A percentile compares a stretch with the other conserved stretches of the same genome.
These are phyloP conservation scores for Trichomycterus rosablanca DNA, from an alignment of 2,113 vertebrate genomes.

Conservation along the genomic window DNA sequence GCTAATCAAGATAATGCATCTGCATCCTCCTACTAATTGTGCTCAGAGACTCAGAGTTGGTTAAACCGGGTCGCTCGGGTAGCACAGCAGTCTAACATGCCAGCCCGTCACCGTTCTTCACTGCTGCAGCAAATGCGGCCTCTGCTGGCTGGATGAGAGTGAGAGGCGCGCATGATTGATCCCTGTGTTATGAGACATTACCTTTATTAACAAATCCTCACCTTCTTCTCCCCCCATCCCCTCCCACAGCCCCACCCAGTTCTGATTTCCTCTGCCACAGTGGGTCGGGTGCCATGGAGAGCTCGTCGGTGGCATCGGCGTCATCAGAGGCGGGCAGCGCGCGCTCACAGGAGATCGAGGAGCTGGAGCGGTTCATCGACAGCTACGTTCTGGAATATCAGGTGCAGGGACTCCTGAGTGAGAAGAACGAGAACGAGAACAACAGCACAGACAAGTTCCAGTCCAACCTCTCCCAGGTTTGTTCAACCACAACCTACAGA, in stretches of 20 bases:
- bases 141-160: no score
- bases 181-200: no score
- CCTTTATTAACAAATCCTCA: no score
- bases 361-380: conserved; percentile 95
- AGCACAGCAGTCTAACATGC: no score
- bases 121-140: no score
- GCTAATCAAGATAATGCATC: no score
- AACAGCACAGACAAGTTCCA: conserved; percentile 75
- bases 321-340: conserved; percentile 94
- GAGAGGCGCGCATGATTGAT: no score
- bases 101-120: no score
- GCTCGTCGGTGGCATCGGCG: conserved; percentile 88
- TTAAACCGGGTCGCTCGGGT: no score
- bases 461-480: conserved; percentile 79
- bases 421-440: conserved; percentile 78
- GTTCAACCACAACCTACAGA: background rate
- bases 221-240: background rate
- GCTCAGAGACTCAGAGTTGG: no score
- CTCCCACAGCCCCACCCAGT: conserved; percentile 46
- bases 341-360: conserved; percentile 94
- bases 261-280: conserved; percentile 41
- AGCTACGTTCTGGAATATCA: conserved; percentile 97
- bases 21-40: no score
- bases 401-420: conserved; percentile 88
- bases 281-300: conserved; percentile 80